phyloP scores from a whole-genome alignment of 2,113 vertebrate genomes.

The Ameiurus melas region DNA sequence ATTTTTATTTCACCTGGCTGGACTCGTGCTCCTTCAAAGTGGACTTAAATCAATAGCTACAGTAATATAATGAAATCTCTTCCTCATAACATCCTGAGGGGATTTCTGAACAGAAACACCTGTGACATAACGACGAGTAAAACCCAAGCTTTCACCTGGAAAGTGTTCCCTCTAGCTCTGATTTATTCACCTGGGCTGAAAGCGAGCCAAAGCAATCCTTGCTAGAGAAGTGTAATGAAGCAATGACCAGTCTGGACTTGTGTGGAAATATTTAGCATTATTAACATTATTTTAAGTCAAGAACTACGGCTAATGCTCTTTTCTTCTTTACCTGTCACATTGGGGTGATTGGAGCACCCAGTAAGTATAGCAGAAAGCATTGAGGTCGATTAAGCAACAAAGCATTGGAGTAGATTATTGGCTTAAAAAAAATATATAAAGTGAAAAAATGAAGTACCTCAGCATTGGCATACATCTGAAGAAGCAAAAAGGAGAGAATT shows the following conservation, averaged over 20 bases:
- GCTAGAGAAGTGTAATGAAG: background rate
- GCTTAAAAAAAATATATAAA: slow-evolving; percentile 53
- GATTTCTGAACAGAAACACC: background rate
- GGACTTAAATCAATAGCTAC: slow-evolving; percentile 1
- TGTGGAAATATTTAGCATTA: background rate
- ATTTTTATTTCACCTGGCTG: background rate
- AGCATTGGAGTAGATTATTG: slow-evolving; percentile 64
- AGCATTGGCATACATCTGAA: slow-evolving; percentile 84
- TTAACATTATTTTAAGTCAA: background rate
- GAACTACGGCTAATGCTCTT: background rate
- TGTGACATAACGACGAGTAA: background rate
- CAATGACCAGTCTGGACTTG: background rate
- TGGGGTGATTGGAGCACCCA: slow-evolving; percentile 17
- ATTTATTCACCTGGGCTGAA: slow-evolving; percentile 16
- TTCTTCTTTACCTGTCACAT: slow-evolving; percentile 23
- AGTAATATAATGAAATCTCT: slow-evolving; percentile 3
- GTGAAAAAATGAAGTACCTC: slow-evolving; percentile 77
- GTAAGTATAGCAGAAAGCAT: slow-evolving; percentile 62
- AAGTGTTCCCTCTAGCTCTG: too few species aligned
- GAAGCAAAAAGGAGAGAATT: slow-evolving; percentile 69
- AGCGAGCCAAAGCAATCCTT: background rate
- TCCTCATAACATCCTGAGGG: slow-evolving; percentile 11
- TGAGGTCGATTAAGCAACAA: slow-evolving; percentile 59
- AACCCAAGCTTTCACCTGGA: background rate
- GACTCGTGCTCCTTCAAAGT: background rate